Evolutionary conservation across 2,888 invertebrate genomes (phyloP), one percentile per base, ranked within the genome.

Genomic region (Micoletzkya japonica): DNA sequence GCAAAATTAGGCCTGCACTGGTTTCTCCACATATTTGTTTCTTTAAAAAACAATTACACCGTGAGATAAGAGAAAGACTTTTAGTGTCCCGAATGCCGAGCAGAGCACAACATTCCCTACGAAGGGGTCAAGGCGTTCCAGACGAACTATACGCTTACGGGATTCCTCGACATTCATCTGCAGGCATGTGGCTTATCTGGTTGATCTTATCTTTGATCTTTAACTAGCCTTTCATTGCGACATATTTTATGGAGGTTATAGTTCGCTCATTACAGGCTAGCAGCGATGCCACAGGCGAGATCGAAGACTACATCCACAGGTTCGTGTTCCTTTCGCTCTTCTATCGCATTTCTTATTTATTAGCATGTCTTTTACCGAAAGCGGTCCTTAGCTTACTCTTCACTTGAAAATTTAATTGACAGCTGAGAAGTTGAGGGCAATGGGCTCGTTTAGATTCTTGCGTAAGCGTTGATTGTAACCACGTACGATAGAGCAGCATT

Each of bases 141-240:
- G n/a, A 89, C 89, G 10, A 91, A 91, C 84, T 86, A 90, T 54
- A 91, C 91, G 83, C 89, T 91, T 59, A 90, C 90, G 77, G 90
- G 90, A 0, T 86, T 91, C 50, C 86, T 91, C 59, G 86, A 86
- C 69, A 82, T 86, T 68, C 86, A 85, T 73, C 71, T 85, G 2
- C 58, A 52, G 71, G 73, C 52, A 37, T 49, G 37, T 56, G 28
- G 26, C 28, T 63, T 24, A 2, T 61, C 3, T 14, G 30, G 28
- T 37, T 60, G 44, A 60, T 58, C 3, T 60, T 44, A 26, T 24
- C 17, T 37, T 24, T 39, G 17, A 37, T 30, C 20, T 17, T n/a
- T 28, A 2, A 20, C 36, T 32, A n/a, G 4, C 59, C 10, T 34
- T 28, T 6, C 10, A 4, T 6, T 59, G 32, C 36, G 37, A 28